Percentiles rank a stretch among this genome's conserved stretches.
Conservation (phyloP, 2,113 vertebrate species). For the Myotis yumanensis region DNA sequence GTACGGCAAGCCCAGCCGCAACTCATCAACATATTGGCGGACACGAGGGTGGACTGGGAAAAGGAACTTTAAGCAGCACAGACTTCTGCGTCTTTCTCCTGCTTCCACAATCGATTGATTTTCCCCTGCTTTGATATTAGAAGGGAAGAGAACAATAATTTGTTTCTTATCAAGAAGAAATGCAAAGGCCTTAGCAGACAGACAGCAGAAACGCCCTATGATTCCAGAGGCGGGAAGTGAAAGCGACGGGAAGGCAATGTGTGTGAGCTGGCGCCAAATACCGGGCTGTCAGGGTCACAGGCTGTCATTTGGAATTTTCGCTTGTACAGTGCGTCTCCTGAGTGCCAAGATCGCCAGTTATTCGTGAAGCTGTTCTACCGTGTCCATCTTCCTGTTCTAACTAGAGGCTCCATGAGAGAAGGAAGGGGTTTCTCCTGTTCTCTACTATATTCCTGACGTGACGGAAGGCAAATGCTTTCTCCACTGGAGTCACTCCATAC, state of each 20-base stretch:
- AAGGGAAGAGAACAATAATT: background rate
- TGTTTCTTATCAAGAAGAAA: background rate
- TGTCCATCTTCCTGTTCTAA: background rate
- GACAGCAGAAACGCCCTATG: background rate
- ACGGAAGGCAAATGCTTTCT: background rate
- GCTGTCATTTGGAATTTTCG: background rate
- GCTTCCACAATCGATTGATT: background rate
- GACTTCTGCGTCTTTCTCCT: background rate
- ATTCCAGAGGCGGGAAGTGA: background rate
- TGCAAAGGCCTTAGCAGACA: background rate
- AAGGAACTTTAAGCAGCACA: background rate
- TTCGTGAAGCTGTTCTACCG: background rate
- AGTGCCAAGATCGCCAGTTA: background rate
- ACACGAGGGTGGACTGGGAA: constrained; percentile 26
- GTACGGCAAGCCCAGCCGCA: background rate
- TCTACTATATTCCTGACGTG: background rate
- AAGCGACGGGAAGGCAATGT: background rate
- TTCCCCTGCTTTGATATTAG: background rate
- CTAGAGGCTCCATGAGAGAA: background rate
- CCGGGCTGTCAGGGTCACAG: background rate
- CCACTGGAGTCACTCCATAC: background rate
- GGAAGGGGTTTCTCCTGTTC: background rate
- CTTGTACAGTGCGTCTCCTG: background rate
- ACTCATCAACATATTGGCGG: background rate
- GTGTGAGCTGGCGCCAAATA: background rate